Conservation (phyloP, 2,113 vertebrate genomes). For the Apaloderma vittatum region DNA sequence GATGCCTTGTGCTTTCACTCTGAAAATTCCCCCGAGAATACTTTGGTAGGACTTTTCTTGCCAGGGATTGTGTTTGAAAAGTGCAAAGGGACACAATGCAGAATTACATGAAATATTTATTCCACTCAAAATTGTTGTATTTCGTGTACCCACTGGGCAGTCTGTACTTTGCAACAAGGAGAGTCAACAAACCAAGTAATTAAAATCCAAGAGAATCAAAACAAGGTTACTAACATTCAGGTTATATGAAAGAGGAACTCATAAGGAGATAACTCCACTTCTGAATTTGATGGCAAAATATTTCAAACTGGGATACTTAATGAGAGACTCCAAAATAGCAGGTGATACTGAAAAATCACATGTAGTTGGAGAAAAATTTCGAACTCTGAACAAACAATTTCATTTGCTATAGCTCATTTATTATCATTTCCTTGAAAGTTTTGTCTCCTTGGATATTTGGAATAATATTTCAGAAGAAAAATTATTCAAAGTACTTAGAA, state of each 20-base stretch:
- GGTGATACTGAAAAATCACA: not conserved
- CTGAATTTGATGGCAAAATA: not conserved
- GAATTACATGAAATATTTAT: not conserved
- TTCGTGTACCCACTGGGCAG: not conserved
- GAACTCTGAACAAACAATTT: not conserved
- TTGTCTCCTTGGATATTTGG: not conserved
- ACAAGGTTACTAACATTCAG: not conserved
- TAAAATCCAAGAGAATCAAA: not conserved
- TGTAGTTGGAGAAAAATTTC: not conserved
- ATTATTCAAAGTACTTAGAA: not conserved
- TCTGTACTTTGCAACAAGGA: not conserved
- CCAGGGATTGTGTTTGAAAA: not conserved
- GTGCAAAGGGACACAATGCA: not conserved
- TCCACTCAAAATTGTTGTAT: not conserved
- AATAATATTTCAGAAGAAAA: not conserved
- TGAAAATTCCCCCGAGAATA: not conserved
- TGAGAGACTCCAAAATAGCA: not conserved
- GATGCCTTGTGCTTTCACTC: not conserved
- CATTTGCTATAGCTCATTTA: not conserved
- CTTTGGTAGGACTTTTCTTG: not conserved
- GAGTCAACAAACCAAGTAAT: not conserved
- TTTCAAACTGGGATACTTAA: not conserved
- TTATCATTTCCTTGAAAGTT: not conserved
- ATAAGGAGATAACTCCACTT: not conserved
- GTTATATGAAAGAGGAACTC: not conserved